These are phyloP conservation scores for Chelonia mydas DNA, from an alignment of 2,797 vertebrate species.

Conservation along the genomic window DNA sequence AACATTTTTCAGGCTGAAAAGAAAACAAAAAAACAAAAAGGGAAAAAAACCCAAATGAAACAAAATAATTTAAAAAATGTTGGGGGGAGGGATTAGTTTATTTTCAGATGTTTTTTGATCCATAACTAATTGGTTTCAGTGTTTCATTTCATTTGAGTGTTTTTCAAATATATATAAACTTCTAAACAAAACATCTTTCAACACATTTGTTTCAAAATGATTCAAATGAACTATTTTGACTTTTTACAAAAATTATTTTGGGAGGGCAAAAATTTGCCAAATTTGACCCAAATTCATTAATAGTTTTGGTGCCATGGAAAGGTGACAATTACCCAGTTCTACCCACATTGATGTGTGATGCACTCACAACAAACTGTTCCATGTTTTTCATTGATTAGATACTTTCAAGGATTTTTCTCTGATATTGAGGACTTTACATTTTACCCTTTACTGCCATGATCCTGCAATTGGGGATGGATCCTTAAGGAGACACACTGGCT, in stretches of 20 bases:
- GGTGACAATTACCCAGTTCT: not conserved
- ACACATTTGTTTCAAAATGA: not conserved
- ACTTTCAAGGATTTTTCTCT: not conserved
- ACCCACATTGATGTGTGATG: not conserved
- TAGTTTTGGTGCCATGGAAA: not conserved
- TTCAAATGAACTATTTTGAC: not conserved
- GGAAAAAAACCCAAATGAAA: not conserved
- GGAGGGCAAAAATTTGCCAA: not conserved
- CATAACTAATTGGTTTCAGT: not conserved
- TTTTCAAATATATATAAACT: not conserved
- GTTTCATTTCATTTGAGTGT: not conserved
- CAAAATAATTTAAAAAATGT: not conserved
- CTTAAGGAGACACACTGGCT: not conserved
- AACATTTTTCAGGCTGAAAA: not conserved
- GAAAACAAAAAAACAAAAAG: not conserved
- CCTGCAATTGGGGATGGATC: accelerated
- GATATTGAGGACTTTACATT: accelerated
- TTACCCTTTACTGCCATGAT: not conserved
- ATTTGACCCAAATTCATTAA: not conserved
- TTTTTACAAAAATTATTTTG: not conserved
- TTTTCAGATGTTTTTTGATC: not conserved
- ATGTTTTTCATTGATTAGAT: not conserved
- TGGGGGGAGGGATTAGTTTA: not conserved
- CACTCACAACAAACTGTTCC: not conserved
- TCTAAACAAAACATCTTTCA: not conserved